Base-by-base conservation (phyloP, 2,888 invertebrate genomes). In the Mystacides longicornis region DNA sequence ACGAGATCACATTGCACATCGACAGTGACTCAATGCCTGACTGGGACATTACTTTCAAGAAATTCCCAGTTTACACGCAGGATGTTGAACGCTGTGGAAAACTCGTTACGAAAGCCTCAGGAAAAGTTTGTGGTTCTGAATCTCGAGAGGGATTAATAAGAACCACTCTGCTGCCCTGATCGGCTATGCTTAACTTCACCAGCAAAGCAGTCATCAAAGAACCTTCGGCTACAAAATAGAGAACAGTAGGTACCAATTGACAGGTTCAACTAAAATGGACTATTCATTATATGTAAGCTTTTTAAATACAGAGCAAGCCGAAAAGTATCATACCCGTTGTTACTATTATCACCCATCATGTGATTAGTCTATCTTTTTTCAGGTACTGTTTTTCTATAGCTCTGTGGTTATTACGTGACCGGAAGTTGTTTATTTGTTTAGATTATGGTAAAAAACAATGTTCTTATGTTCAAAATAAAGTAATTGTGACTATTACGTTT, bases 181-280 rank as follows among this genome's bases (percentile, higher is more conserved):
- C 58, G 49, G 7, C 49, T 7, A 58, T 58, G 55, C 58, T 49
- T 47, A 52, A 49, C 37, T 58, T 58, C 49, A 22, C 58, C 52
- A 22, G 46, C 16, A 51, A 57, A 49, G 23, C 37, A 23, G 37
- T 31, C 33, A 27, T 50, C 50, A 50, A 50, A 50, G 37, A 27
- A 31, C 50, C 37, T 50, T 43, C 16, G 33, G 50, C 50, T 45
- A 50, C 16, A 50, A 50, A 31, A 31, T 31, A 31, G 31, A 31
- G 31, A 31, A 31, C 14, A 31, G 7, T n/a, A n/a, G n/a, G n/a
- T 31, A 31, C 31, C 14, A 31, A 31, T 31, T 7, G 31, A 31
- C 31, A 31, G 31, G 31, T 31, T 31, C 31, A 31, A 31, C 31
- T 31, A 31, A 31, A 7, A 31, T 31, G 31, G 31, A 31, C 31